Percentiles rank a stretch among this genome's conserved stretches.
These are phyloP conservation scores for Columba livia DNA, from an alignment of 2,113 vertebrate species.

Conservation along the genomic window DNA sequence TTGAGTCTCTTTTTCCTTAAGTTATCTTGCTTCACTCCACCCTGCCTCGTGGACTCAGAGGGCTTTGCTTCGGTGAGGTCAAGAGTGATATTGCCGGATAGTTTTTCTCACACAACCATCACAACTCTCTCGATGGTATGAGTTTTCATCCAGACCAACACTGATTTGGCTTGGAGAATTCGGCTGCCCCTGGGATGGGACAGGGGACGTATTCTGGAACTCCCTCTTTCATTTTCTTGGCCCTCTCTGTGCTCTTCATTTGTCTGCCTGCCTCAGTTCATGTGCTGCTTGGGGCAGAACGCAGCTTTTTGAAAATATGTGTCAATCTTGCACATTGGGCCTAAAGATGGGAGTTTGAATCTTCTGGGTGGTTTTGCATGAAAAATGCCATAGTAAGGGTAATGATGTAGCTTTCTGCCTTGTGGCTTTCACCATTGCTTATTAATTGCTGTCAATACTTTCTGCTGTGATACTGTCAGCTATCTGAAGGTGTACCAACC, in stretches of 20 bases:
- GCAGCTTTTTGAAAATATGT: background rate
- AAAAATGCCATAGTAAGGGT: background rate
- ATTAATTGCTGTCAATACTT: background rate
- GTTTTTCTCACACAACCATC: slow-evolving; percentile 17
- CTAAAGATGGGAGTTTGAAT: background rate
- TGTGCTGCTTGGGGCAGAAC: background rate
- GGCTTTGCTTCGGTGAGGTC: slow-evolving; percentile 27
- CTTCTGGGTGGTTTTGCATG: background rate
- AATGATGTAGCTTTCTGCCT: background rate
- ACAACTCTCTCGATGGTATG: background rate
- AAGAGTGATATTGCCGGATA: background rate
- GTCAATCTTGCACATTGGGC: background rate
- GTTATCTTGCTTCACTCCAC: slow-evolving; percentile 48
- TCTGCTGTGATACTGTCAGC: background rate
- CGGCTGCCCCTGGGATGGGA: background rate
- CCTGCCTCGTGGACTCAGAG: slow-evolving; percentile 2
- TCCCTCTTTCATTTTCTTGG: background rate
- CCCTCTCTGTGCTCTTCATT: background rate
- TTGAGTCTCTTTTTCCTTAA: slow-evolving; percentile 43
- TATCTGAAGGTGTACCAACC: background rate
- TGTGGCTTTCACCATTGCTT: background rate
- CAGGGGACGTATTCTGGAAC: background rate
- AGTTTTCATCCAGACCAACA: background rate
- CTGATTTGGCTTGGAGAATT: background rate
- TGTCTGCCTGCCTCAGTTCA: background rate